These are phyloP conservation scores for Halichondria panicea DNA, from an alignment of 37 sponge, comb jelly and placozoan species.

Conservation along the genomic window DNA sequence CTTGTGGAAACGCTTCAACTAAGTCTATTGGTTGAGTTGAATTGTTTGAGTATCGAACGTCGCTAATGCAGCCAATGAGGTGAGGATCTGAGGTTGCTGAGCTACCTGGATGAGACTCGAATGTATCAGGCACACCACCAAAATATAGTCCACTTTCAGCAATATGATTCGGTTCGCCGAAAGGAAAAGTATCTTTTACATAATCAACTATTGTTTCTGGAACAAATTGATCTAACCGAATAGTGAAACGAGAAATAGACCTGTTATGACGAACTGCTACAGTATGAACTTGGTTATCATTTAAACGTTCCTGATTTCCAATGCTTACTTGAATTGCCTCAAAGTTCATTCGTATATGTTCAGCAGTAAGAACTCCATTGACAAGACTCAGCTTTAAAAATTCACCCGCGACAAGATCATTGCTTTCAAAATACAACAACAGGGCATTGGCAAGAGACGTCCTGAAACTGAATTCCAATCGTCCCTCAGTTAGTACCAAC, in stretches of 20 bases:
- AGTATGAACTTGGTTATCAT: conserved; percentile 28
- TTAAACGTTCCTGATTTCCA: conserved; percentile 11
- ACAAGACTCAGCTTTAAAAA: background rate
- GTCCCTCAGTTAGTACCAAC: background rate
- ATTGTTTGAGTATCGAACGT: background rate
- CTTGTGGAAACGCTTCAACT: background rate
- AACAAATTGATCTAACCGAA: background rate
- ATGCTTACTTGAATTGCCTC: too few species aligned
- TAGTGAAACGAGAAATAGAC: background rate
- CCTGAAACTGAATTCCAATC: conserved; percentile 8
- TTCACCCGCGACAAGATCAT: background rate
- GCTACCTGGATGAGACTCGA: background rate
- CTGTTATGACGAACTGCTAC: background rate
- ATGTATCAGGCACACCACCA: conserved; percentile 18
- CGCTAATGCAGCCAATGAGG: conserved; percentile 12
- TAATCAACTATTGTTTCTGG: background rate
- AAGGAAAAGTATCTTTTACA: background rate
- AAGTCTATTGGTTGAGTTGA: background rate
- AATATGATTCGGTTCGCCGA: background rate
- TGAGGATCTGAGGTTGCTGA: background rate
- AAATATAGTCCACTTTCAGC: conserved; percentile 2
- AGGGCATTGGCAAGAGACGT: conserved; percentile 19
- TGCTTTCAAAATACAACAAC: conserved; percentile 8
- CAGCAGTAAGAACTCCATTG: background rate
- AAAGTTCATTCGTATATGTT: background rate